phyloP scores from a whole-genome alignment of 2,113 vertebrate genomes.

The Choloepus hoffmanni region DNA sequence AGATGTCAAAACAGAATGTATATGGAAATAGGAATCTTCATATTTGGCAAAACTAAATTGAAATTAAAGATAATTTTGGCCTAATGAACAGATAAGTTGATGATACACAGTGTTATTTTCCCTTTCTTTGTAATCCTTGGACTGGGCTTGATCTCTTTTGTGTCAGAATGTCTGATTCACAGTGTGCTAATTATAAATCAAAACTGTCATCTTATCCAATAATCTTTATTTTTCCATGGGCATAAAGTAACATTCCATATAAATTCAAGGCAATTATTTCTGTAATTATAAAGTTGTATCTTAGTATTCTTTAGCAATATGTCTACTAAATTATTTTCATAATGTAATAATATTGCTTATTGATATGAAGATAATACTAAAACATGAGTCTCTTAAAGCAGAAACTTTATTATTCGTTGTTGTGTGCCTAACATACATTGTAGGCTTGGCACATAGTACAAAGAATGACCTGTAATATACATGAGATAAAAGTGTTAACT shows the following conservation, averaged over 20 bases:
- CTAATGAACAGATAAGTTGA: constrained; percentile 17
- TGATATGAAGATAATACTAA: constrained; percentile 27
- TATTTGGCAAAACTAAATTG: constrained; percentile 56
- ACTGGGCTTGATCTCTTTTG: constrained; percentile 17
- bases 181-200: constrained; percentile 32
- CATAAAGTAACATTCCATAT: not conserved
- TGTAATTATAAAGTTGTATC: constrained; percentile 42
- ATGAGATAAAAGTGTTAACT: not conserved
- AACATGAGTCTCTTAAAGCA: not conserved
- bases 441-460: not conserved
- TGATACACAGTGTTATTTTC: not conserved
- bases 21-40: constrained; percentile 19
- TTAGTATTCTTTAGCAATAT: constrained; percentile 39
- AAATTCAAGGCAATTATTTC: constrained; percentile 53
- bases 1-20: constrained; percentile 19
- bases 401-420: constrained; percentile 27
- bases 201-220: not conserved
- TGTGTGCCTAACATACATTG: not conserved
- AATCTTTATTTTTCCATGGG: not conserved
- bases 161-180: constrained; percentile 41
- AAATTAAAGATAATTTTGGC: not conserved
- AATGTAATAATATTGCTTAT: not conserved
- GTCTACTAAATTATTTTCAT: constrained; percentile 32
- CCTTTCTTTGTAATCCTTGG: not conserved
- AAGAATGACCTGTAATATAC: not conserved